phyloP scores from a whole-genome alignment of 2,888 invertebrate genomes.

The Temnothorax ravouxi region DNA sequence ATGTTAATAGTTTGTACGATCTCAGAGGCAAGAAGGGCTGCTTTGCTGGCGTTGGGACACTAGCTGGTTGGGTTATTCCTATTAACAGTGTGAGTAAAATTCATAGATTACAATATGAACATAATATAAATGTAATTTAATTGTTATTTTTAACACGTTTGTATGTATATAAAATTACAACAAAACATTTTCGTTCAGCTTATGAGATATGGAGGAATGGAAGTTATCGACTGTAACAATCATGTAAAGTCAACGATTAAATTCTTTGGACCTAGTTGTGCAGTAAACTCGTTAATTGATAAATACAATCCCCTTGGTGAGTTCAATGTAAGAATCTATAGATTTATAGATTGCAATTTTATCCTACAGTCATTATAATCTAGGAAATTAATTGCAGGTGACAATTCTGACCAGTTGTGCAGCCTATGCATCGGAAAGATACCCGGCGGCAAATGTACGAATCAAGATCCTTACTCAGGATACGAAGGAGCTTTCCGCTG shows the following conservation, averaged over 20 bases:
- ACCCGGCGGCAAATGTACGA: slow-evolving; percentile 93
- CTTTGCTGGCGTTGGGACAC: slow-evolving; percentile 96
- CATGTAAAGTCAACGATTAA: slow-evolving; percentile 97
- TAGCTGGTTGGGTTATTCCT: slow-evolving; percentile 98
- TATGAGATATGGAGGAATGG: slow-evolving; percentile 93
- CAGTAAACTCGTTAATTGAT: slow-evolving; percentile 95
- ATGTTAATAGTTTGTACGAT: slow-evolving; percentile 89
- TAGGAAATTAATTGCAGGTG: slow-evolving; percentile 87
- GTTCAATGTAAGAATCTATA: slow-evolving; percentile 27
- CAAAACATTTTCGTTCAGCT: slow-evolving; percentile 87
- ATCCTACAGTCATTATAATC: slow-evolving; percentile 24
- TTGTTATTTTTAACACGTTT: background rate
- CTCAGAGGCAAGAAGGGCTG: slow-evolving; percentile 94
- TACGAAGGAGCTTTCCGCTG: slow-evolving; percentile 97
- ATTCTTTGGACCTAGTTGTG: slow-evolving; percentile 97
- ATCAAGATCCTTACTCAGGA: slow-evolving; percentile 95
- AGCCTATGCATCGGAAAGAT: slow-evolving; percentile 94
- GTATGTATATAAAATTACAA: slow-evolving; percentile 71
- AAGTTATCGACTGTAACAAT: slow-evolving; percentile 97
- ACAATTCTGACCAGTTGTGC: slow-evolving; percentile 92
- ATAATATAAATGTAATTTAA: slow-evolving; percentile 15
- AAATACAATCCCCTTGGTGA: slow-evolving; percentile 96
- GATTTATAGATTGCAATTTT: background rate
- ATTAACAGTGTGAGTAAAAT: slow-evolving; percentile 90
- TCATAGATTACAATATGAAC: slow-evolving; percentile 12